A percentile compares a stretch with the other conserved stretches of the same genome.
Evolutionary conservation across 1,140 invertebrate genomes (phyloP).

Genomic region (Papilio glaucus): DNA sequence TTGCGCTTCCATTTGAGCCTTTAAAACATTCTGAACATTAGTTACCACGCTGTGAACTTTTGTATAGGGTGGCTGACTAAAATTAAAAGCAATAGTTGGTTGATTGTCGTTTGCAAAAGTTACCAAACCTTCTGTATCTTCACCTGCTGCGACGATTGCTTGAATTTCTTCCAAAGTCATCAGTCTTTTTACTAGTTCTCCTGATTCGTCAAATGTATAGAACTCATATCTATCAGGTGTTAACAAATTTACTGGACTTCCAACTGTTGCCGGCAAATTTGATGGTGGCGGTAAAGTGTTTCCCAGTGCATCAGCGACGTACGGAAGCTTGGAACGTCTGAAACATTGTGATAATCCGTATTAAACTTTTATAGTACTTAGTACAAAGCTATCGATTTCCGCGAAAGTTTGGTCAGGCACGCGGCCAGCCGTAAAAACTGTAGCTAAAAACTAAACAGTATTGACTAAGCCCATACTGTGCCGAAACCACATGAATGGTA

Average conservation of each 20-base stretch:
- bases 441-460: too few relatives aligned
- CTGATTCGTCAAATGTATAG: constrained; percentile 92
- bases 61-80: constrained; percentile 83
- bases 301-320: constrained; percentile 85
- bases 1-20: constrained; percentile 88
- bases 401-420: too few relatives aligned
- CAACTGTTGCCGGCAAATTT: constrained; percentile 83
- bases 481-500: too few relatives aligned
- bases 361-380: background rate
- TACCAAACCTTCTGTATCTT: constrained; percentile 85
- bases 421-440: too few relatives aligned
- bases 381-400: background rate
- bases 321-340: constrained; percentile 75
- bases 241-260: constrained; percentile 90
- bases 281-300: constrained; percentile 84
- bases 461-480: too few relatives aligned
- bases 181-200: constrained; percentile 90
- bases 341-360: constrained; percentile 47
- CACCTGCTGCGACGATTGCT: constrained; percentile 90
- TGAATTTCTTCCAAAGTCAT: constrained; percentile 94
- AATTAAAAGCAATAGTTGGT: constrained; percentile 77
- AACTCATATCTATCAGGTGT: constrained; percentile 93
- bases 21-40: constrained; percentile 92
- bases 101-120: constrained; percentile 81
- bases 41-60: constrained; percentile 91